These are phyloP conservation scores for Heliothis peltigera DNA, from an alignment of 2,888 invertebrate species.

Conservation along the genomic window DNA sequence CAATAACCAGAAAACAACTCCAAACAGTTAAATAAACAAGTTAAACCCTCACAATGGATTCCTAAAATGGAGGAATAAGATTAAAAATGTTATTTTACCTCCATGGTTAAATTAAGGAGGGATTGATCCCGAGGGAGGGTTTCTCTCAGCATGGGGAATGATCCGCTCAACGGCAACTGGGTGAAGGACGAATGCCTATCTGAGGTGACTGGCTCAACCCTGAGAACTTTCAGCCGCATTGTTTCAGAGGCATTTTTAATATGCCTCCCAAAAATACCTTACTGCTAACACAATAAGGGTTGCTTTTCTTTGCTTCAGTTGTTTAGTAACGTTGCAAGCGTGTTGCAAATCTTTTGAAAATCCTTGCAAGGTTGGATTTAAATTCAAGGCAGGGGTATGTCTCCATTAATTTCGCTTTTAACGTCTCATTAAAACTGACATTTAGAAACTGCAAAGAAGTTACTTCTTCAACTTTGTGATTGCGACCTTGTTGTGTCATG, in stretches of 20 bases:
- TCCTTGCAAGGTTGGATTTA: conserved; percentile 55
- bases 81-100: conserved; percentile 57
- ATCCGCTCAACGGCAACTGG: conserved; percentile 52
- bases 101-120: conserved; percentile 53
- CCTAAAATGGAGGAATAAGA: conserved; percentile 48
- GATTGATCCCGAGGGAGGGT: conserved; percentile 52
- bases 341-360: conserved; percentile 59
- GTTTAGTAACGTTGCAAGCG: conserved; percentile 19
- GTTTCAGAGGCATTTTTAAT: conserved; percentile 46
- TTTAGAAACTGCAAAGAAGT: conserved; percentile 32
- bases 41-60: conserved; percentile 46
- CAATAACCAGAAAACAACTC: conserved; percentile 25
- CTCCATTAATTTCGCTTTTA: conserved; percentile 50
- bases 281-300: not conserved
- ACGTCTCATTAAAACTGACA: conserved; percentile 54
- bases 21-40: conserved; percentile 38
- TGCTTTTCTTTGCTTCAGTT: conserved; percentile 7
- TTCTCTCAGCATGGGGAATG: conserved; percentile 44
- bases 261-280: conserved; percentile 25
- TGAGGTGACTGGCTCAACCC: conserved; percentile 55
- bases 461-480: conserved; percentile 33
- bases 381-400: conserved; percentile 50
- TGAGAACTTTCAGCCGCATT: conserved; percentile 58
- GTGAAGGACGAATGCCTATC: conserved; percentile 60
- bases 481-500: conserved; percentile 30